Percentiles rank a stretch among this genome's conserved stretches.
Evolutionary conservation across 2,797 vertebrate genomes (phyloP).

Genomic region (Chloroceryle inda): DNA sequence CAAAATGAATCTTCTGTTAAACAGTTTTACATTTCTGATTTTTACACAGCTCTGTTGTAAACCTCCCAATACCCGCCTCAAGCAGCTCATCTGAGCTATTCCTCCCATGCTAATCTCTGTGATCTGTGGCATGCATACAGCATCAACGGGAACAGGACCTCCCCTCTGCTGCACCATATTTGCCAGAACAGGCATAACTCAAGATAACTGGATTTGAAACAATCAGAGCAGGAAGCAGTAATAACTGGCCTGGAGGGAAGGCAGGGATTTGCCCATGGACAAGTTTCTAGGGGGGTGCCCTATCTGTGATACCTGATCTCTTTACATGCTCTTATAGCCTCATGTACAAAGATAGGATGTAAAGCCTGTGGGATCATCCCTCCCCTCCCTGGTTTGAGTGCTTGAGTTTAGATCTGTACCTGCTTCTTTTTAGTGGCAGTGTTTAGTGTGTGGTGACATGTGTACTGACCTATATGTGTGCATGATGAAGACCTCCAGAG

Average conservation of each 20-base stretch:
- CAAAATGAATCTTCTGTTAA: not conserved
- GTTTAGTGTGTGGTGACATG: fast-evolving
- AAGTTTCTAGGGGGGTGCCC: not conserved
- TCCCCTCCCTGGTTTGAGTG: not conserved
- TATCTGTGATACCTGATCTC: not conserved
- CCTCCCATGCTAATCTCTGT: constrained; percentile 44
- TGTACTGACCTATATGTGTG: fast-evolving
- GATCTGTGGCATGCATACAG: constrained; percentile 49
- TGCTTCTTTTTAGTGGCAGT: not conserved
- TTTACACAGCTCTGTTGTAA: not conserved
- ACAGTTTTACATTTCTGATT: not conserved
- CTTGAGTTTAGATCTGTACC: not conserved
- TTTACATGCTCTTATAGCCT: not conserved
- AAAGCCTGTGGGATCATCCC: not conserved
- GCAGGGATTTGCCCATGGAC: constrained; percentile 18
- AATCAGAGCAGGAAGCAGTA: constrained; percentile 57
- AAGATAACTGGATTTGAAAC: constrained; percentile 49
- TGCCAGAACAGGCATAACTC: constrained; percentile 51
- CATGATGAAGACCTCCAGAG: not conserved
- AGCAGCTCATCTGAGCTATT: constrained; percentile 28
- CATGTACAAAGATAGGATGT: not conserved
- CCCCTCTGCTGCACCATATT: constrained; percentile 31
- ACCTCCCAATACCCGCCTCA: not conserved
- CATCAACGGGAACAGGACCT: not conserved
- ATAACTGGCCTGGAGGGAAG: constrained; percentile 50